phyloP scores from a whole-genome alignment of 2,888 invertebrate genomes.

The Archips xylosteana region DNA sequence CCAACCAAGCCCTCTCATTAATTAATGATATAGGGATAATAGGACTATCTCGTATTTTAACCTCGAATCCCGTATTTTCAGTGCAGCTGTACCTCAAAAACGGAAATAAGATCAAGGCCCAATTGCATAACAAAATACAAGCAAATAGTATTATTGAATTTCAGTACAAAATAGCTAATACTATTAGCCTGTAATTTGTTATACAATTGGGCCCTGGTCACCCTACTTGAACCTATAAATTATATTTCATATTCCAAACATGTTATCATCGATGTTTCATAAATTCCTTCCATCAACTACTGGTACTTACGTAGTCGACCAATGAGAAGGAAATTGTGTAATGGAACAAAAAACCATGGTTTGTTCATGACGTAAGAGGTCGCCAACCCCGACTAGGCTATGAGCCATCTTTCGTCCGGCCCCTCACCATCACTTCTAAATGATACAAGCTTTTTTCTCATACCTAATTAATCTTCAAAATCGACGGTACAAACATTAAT shows the following conservation, averaged over 20 bases:
- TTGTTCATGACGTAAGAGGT: constrained; percentile 75
- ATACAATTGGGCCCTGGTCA: too few relatives aligned
- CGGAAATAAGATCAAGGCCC: too few relatives aligned
- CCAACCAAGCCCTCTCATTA: too few relatives aligned
- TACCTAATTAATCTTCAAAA: constrained; percentile 43
- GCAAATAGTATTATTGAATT: too few relatives aligned
- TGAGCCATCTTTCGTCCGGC: constrained; percentile 62
- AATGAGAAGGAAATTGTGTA: constrained; percentile 61
- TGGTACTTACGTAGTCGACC: constrained; percentile 24
- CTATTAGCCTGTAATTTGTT: too few relatives aligned
- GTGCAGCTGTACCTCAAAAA: too few relatives aligned
- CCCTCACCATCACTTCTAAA: constrained; percentile 63
- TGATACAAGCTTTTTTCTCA: constrained; percentile 51
- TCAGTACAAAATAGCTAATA: too few relatives aligned
- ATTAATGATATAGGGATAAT: too few relatives aligned
- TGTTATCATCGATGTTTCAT: not conserved
- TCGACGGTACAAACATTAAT: constrained; percentile 1
- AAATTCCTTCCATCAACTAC: constrained; percentile 4
- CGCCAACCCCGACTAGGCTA: constrained; percentile 59
- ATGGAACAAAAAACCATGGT: constrained; percentile 50
- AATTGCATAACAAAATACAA: too few relatives aligned
- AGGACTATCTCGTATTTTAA: too few relatives aligned
- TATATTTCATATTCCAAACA: not conserved
- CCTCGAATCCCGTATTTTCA: too few relatives aligned
- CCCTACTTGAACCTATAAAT: too few relatives aligned